Evolutionary conservation across 2,797 vertebrate genomes (phyloP).

Genomic region (Caiman crocodilus): DNA sequence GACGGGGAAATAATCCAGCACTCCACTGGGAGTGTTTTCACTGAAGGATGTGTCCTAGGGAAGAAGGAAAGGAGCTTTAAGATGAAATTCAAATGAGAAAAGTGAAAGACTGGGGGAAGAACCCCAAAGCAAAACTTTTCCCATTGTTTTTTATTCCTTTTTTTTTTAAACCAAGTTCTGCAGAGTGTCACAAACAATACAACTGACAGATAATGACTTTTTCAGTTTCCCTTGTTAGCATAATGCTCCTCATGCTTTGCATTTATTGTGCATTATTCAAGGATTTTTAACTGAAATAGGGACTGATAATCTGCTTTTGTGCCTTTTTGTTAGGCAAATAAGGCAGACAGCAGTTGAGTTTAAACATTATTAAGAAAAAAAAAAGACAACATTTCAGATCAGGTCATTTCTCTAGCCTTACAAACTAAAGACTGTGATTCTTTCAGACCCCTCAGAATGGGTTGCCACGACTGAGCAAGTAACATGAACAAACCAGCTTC

Average conservation of each 20-base stretch:
- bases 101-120: background rate
- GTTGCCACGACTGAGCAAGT: conserved; percentile 75
- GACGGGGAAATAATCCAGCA: no score
- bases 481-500: conserved; percentile 51
- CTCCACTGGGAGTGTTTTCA: background rate
- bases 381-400: background rate
- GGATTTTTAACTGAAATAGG: conserved; percentile 17
- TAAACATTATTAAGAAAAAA: conserved; percentile 49
- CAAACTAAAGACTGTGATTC: conserved; percentile 21
- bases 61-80: background rate
- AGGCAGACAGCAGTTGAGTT: conserved; percentile 21
- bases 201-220: background rate
- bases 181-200: background rate
- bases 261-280: conserved; percentile 65
- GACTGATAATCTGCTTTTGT: conserved; percentile 48
- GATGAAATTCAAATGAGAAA: background rate
- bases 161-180: background rate
- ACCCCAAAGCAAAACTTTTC: background rate
- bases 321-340: conserved; percentile 64
- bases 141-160: conserved; percentile 6
- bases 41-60: background rate
- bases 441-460: conserved; percentile 55
- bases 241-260: conserved; percentile 37
- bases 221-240: conserved; percentile 21
- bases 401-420: conserved; percentile 36